Evolutionary conservation across 2,888 invertebrate species (phyloP).

Genomic region (Agrochola lota): DNA sequence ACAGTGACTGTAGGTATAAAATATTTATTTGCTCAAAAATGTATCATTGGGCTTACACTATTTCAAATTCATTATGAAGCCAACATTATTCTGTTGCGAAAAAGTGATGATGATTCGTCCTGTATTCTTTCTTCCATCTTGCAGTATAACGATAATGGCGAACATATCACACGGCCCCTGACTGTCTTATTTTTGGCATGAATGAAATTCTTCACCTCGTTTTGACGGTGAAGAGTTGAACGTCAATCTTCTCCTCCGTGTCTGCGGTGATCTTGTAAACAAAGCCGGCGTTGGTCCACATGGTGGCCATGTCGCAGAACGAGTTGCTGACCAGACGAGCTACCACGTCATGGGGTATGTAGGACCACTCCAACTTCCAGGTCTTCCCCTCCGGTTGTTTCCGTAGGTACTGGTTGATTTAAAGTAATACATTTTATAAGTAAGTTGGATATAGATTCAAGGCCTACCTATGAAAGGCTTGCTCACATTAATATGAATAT

Average conservation of each 20-base stretch:
- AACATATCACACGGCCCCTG: neutral
- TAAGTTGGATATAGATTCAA: too few species aligned
- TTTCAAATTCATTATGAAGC: neutral
- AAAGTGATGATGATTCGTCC: neutral
- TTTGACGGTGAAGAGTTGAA: conserved; percentile 79
- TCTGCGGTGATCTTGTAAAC: conserved; percentile 80
- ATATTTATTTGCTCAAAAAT: neutral
- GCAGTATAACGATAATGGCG: neutral
- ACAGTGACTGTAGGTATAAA: too few species aligned
- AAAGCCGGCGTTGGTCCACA: conserved; percentile 81
- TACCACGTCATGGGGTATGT: conserved; percentile 72
- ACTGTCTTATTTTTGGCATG: neutral
- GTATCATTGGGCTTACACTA: neutral
- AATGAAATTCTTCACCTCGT: conserved; percentile 76
- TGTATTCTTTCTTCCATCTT: neutral
- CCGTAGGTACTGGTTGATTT: conserved; percentile 77
- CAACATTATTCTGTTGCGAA: neutral
- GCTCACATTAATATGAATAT: too few species aligned
- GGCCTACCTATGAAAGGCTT: too few species aligned
- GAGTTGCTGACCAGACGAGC: conserved; percentile 78
- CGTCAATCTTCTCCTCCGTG: conserved; percentile 78
- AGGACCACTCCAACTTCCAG: conserved; percentile 82
- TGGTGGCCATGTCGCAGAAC: conserved; percentile 76
- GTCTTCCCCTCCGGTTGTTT: conserved; percentile 74
- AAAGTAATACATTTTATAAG: neutral